Conservation (phyloP, 2,797 vertebrate species). For the Microctenopoma stevenorrisi region DNA sequence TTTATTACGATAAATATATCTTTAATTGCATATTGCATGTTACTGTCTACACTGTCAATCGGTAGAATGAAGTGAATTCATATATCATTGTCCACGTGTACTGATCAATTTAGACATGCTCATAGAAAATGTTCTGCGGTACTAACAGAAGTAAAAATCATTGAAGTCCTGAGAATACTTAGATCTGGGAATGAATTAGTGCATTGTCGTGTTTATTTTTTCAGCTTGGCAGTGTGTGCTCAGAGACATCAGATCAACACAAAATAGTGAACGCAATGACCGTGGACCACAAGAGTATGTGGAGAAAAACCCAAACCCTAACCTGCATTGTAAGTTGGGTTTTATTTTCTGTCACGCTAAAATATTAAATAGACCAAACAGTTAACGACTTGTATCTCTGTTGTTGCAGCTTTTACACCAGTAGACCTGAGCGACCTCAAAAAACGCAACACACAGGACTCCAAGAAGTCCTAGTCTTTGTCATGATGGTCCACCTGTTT, state of each 20-base stretch:
- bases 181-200: no score
- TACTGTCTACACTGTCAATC: no score
- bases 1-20: no score
- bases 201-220: slow-evolving; percentile 8
- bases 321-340: slow-evolving; percentile 90
- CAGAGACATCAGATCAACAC: slow-evolving; percentile 91
- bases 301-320: slow-evolving; percentile 96
- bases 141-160: no score
- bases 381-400: slow-evolving; percentile 26
- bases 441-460: slow-evolving; percentile 93
- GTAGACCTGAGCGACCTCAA: slow-evolving; percentile 96
- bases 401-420: slow-evolving; percentile 91
- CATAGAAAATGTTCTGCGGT: no score
- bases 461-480: slow-evolving; percentile 94
- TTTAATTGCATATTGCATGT: no score
- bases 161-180: no score
- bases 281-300: slow-evolving; percentile 97
- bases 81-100: no score
- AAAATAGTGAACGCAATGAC: slow-evolving; percentile 91
- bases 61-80: no score
- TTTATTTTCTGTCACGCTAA: background rate
- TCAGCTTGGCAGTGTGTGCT: slow-evolving; percentile 97
- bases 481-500: slow-evolving; percentile 31
- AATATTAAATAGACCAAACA: background rate
- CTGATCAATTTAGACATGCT: no score